These are phyloP conservation scores for Chiroxiphia lanceolata DNA, from an alignment of 2,797 vertebrate genomes.

Conservation along the genomic window DNA sequence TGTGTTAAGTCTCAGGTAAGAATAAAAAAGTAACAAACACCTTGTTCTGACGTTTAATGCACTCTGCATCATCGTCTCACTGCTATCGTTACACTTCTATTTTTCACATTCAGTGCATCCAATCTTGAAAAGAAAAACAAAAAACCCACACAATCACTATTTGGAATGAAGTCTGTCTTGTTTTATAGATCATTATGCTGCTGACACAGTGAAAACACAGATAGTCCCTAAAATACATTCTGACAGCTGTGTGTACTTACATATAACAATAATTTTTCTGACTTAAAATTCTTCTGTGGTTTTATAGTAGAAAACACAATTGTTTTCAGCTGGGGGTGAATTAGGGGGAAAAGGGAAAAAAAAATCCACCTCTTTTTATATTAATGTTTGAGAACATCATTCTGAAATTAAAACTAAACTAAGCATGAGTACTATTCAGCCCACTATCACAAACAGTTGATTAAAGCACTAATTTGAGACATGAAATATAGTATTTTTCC, in stretches of 20 bases:
- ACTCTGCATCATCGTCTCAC: background rate
- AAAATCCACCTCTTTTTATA: background rate
- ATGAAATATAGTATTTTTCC: background rate
- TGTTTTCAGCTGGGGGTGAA: background rate
- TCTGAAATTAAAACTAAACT: background rate
- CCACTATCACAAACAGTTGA: background rate
- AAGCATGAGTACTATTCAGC: background rate
- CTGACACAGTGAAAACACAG: background rate
- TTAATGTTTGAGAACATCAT: background rate
- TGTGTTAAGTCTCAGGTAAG: background rate
- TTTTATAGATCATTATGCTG: background rate
- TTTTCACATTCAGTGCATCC: background rate
- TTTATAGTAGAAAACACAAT: background rate
- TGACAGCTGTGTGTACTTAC: background rate
- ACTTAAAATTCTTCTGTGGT: background rate
- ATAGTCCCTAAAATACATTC: background rate
- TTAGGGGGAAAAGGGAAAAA: accelerated
- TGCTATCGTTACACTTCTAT: background rate
- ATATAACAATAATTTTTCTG: background rate
- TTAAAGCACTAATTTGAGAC: background rate
- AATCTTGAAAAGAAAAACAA: background rate
- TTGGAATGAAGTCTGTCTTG: background rate
- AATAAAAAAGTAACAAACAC: background rate
- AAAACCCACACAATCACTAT: background rate
- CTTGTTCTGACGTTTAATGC: background rate